Base-by-base conservation (phyloP, 2,888 invertebrate genomes). In the Sericinus montela region DNA sequence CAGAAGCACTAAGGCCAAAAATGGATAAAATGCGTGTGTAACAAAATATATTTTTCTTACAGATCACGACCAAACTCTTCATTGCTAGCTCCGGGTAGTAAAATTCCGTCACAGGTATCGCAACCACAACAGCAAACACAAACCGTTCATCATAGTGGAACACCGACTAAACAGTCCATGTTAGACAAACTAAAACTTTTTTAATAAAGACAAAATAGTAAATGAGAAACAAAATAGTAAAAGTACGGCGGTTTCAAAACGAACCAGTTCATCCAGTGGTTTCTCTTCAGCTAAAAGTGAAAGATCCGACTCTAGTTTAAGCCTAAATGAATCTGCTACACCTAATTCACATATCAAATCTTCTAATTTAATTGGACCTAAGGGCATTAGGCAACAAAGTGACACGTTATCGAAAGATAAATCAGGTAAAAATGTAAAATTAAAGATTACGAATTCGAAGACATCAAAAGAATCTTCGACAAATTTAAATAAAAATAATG, bases 111-210 rank as follows among this genome's bases (percentile, higher is more conserved):
- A 11, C 80, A 81, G 48, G 65, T 77, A 36, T 74, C 81, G 10
- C 80, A 80, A 46, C 72, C 83, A 37, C 80, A 75, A 41, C 87
- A 84, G 59, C 77, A 89, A 66, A 71, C 75, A 45, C 81, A 83
- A 59, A 74, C 83, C 49, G 76, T 84, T 47, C 80, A 82, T 56
- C 90, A 90, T 55, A 90, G 88, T 78, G 90, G 89, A 72, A 88
- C 80, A 48, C 88, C 82, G 30, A 90, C 84, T 50, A 95, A 94
- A 76, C 94, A 95, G 80, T 97, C 97, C 51, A 97, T 97, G 94
- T 90, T 97, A 65, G 97, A 97, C 74, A 97, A 97, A 76, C 91
- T 97, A 66, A 97, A 97, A 77, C 91, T 97, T 45, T 97, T n/a
- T 97, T 78, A 96, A 96, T 62, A 92, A 92, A 79, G 92, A 92